These are phyloP conservation scores for Mola mola DNA, from an alignment of 2,113 vertebrate genomes.

Conservation along the genomic window DNA sequence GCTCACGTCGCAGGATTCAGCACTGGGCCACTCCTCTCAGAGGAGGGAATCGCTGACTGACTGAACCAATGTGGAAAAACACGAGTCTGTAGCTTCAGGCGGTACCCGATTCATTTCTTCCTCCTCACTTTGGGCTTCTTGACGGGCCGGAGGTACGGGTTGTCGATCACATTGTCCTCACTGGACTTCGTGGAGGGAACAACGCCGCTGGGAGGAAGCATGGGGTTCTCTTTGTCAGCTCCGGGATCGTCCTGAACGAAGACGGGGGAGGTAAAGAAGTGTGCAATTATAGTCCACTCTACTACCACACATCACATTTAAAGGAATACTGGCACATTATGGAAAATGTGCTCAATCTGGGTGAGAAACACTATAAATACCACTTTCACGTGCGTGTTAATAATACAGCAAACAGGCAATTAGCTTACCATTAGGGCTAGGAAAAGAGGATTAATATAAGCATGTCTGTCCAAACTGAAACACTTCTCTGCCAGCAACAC, in stretches of 20 bases:
- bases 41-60: slow-evolving; percentile 3
- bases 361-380: no score
- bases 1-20: neutral
- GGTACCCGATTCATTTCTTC: slow-evolving; percentile 88
- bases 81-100: slow-evolving; percentile 30
- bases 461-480: no score
- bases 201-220: slow-evolving; percentile 87
- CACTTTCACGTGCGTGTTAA: no score
- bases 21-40: neutral
- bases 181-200: slow-evolving; percentile 84
- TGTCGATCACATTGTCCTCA: slow-evolving; percentile 95
- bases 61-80: slow-evolving; percentile 12
- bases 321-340: neutral
- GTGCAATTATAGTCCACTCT: neutral
- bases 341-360: no score
- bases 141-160: slow-evolving; percentile 95
- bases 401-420: no score
- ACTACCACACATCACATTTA: neutral
- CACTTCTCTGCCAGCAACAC: no score
- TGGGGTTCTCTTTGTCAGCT: slow-evolving; percentile 93
- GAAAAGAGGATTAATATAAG: no score
- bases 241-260: slow-evolving; percentile 88
- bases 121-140: slow-evolving; percentile 98
- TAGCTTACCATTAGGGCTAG: no score
- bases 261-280: neutral